These are phyloP conservation scores for Drosophila ercepeae DNA, from an alignment of 1,140 invertebrate genomes.

Conservation along the genomic window DNA sequence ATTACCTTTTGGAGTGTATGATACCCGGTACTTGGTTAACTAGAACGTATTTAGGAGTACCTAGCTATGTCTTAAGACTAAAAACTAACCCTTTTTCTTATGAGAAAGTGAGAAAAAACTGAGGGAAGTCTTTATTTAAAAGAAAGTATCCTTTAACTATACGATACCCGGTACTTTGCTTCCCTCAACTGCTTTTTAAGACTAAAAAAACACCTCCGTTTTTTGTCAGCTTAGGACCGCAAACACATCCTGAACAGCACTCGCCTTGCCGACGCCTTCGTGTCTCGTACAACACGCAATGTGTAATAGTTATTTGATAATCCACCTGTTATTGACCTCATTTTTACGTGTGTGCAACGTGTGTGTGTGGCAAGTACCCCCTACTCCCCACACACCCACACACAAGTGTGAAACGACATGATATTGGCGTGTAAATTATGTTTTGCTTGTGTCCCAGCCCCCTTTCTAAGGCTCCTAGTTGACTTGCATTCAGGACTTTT, in stretches of 20 bases:
- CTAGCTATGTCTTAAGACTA: too few species aligned
- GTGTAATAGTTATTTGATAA: slow-evolving; percentile 81
- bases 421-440: slow-evolving; percentile 68
- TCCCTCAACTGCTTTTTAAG: too few species aligned
- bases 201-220: too few species aligned
- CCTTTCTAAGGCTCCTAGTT: neutral
- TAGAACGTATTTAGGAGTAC: too few species aligned
- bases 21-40: too few species aligned
- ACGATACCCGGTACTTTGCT: too few species aligned
- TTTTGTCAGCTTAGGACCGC: slow-evolving; percentile 5
- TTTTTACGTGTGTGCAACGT: slow-evolving; percentile 59
- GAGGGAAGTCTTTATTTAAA: neutral
- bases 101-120: too few species aligned
- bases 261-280: slow-evolving; percentile 19
- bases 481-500: neutral
- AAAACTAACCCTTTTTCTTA: too few species aligned
- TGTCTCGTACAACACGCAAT: slow-evolving; percentile 39
- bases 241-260: slow-evolving; percentile 20
- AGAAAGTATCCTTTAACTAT: neutral
- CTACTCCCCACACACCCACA: neutral
- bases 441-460: slow-evolving; percentile 43
- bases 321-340: slow-evolving; percentile 81
- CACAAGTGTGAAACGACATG: slow-evolving; percentile 44
- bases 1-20: too few species aligned
- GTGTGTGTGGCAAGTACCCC: slow-evolving; percentile 35